Base-by-base conservation (phyloP, 1,140 invertebrate genomes). In the Drosophila nebulosa region DNA sequence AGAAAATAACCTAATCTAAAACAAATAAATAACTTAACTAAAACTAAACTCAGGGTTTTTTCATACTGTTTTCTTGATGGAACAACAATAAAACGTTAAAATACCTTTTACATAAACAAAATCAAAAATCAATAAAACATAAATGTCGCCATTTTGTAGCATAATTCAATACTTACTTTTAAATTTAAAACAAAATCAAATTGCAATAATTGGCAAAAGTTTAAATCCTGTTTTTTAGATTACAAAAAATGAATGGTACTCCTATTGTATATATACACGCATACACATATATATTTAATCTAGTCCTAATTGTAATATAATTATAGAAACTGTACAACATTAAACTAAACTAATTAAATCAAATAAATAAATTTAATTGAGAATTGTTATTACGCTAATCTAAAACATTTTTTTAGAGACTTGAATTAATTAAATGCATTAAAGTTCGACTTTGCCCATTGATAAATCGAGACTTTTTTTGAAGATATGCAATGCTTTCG, bases 301-400 rank as follows among this genome's bases (percentile, higher is more conserved):
- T 86, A 86, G 81, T 86, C 81, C 78, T 86, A 88, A 86, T 74
- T 86, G 59, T 86, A 86, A 86, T 78, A 75, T 88, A 84, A 76
- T 64, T 86, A 80, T 85, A 86, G 32, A 14, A 55, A 78, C 46
- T 88, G 83, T 86, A 86, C 68, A 69, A 76, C 68, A 65, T 55
- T 53, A 59, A 27, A 63, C 10, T 32, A 32, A 73, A 60, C 16
- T 52, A 58, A 79, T 57, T 58, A 66, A 64, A 78, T 50, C 51
- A 58, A 36, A 56, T 26, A 26, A 56, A 61, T 26, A 67, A 80
- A 59, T 32, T 59, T 57, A 67, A 80, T 74, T 70, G 58, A 64
- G 68, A 74, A 74, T 63, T 83, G 60, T 77, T 66, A 42, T 64
- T 59, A 30, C 59, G 27, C 27, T 22, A 39, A 67, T 30, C 27